Evolutionary conservation across 2,797 vertebrate species (phyloP), one percentile per base, ranked within the genome.

Genomic region (Sebastes cheni): DNA sequence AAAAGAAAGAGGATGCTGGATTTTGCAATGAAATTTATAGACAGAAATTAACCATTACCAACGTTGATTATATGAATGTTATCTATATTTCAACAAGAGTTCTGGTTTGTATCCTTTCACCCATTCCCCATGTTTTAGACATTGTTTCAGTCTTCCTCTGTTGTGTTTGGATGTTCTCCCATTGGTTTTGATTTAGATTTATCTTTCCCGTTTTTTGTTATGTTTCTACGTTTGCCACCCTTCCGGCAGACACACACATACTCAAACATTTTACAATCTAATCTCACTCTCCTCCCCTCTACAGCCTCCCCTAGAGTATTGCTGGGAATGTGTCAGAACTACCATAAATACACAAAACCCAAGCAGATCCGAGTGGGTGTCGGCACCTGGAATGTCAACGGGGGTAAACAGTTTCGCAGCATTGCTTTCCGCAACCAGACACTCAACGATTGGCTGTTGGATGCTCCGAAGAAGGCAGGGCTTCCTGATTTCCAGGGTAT

Each of bases 391-490:
- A 99, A 99, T 0, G 99, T 99, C 34, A 99, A 99, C 0, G 99
- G 99, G 0, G 99, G 99, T 8, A 99, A 99, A 91, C 98, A 99
- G 85, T 99, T 99, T 83, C 96, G 98, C 83, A 99, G 99, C 81
- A 99, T 99, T 56, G 99, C 99, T 22, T 99, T 97, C 92, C 97
- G 97, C 90, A 99, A 99, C 88, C 98, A 99, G 91, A 99, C 99
- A 0, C 97, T 99, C 65, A 99, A 98, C 20, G 98, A 99, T 90
- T 99, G 99, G 99, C 95, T 99, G 67, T 88, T 99, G 14, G 99
- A 99, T 52, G 98, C 98, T 18, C 98, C 98, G 0, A 96, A 96
- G 91, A 95, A 97, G 86, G 97, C 96, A 7, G 97, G 97, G 1
- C 87, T 96, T 93, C 96, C 95, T 27, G 97, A 99, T 68, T 99